These are phyloP conservation scores for Epizoanthus fatuus DNA, from an alignment of 92 coral and sea anemone genomes.

Conservation along the genomic window DNA sequence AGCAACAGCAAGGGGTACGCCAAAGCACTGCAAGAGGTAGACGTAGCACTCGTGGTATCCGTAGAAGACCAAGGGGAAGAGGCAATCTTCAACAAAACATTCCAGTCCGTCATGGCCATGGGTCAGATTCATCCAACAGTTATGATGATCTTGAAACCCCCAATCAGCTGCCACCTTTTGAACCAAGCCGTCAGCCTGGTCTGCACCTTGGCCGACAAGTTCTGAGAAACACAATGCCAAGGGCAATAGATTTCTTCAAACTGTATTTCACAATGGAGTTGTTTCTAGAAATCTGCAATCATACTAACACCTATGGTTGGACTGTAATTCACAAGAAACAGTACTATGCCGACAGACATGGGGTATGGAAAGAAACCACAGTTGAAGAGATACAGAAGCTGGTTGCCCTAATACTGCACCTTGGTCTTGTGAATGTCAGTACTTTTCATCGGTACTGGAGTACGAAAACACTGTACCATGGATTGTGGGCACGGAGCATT, in stretches of 20 bases:
- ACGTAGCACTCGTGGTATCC: too few relatives aligned
- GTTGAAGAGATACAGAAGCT: conserved; percentile 59
- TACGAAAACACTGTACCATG: conserved; percentile 68
- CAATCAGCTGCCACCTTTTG: conserved; percentile 59
- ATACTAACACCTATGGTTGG: conserved; percentile 70
- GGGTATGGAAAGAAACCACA: conserved; percentile 68
- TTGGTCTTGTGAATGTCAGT: conserved; percentile 68
- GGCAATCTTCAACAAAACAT: too few relatives aligned
- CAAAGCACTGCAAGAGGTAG: too few relatives aligned
- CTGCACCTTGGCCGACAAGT: conserved; percentile 40
- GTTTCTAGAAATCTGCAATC: conserved; percentile 36
- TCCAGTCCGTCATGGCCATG: too few relatives aligned
- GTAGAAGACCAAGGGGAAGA: too few relatives aligned
- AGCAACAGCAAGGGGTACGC: too few relatives aligned
- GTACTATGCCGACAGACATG: conserved; percentile 16
- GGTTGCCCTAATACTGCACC: conserved; percentile 59
- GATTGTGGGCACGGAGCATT: conserved; percentile 74
- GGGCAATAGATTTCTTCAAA: conserved; percentile 68
- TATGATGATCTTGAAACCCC: neutral
- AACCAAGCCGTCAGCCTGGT: conserved; percentile 63
- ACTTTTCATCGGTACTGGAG: conserved; percentile 69
- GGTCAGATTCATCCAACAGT: neutral
- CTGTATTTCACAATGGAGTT: conserved; percentile 54
- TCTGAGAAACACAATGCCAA: conserved; percentile 62
- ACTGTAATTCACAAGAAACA: too few relatives aligned